Evolutionary conservation across 2,113 vertebrate species (phyloP).

Genomic region (Oryzias woworae): DNA sequence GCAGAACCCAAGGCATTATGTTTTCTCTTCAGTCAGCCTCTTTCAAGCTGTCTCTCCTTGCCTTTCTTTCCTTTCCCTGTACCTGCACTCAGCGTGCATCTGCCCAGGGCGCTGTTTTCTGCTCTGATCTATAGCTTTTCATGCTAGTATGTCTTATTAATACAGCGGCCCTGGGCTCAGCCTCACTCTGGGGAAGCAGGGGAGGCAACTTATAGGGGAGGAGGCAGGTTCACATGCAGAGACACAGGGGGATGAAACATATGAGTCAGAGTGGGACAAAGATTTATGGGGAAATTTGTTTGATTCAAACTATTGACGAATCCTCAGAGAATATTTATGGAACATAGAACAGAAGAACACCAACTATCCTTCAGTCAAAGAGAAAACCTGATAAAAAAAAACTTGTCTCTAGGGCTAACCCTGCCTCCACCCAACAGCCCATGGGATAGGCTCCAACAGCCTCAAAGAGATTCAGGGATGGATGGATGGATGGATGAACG

Average conservation of each 20-base stretch:
- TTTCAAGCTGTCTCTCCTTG: conserved; percentile 13
- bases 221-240: neutral
- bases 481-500: too few relatives aligned
- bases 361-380: too few relatives aligned
- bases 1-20: conserved; percentile 33
- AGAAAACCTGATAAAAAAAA: too few relatives aligned
- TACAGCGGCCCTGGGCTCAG: conserved; percentile 55
- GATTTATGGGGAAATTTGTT: too few relatives aligned
- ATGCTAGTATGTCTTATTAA: conserved; percentile 64
- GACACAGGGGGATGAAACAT: neutral
- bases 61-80: conserved; percentile 8
- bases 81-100: conserved; percentile 36
- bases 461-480: too few relatives aligned
- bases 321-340: too few relatives aligned
- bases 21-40: conserved; percentile 40
- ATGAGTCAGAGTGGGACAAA: too few relatives aligned
- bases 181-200: conserved; percentile 28
- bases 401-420: too few relatives aligned
- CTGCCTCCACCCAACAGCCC: too few relatives aligned
- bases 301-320: too few relatives aligned
- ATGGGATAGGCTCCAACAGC: too few relatives aligned
- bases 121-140: conserved; percentile 63
- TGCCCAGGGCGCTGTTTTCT: conserved; percentile 49
- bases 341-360: too few relatives aligned
- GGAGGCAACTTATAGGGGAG: neutral